A percentile compares a stretch with the other conserved stretches of the same genome.
Evolutionary conservation across 2,113 vertebrate genomes (phyloP).

Genomic region (Thryonomys swinderianus): DNA sequence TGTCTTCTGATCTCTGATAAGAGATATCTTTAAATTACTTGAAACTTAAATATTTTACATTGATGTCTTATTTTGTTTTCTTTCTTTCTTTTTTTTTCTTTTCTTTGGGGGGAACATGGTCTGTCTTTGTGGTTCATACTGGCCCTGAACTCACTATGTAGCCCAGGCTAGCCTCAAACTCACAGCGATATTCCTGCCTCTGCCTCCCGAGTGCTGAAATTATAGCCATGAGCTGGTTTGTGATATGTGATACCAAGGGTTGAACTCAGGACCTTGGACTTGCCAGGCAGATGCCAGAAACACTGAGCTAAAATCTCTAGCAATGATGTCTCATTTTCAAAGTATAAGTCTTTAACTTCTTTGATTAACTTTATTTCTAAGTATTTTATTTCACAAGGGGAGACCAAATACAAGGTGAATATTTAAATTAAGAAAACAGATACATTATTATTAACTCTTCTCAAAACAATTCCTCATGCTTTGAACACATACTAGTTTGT

Average conservation of each 20-base stretch:
- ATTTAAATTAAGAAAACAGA: neutral
- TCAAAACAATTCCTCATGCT: neutral
- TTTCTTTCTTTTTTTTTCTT: no score
- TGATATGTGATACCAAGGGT: no score
- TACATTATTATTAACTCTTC: neutral
- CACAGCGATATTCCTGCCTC: no score
- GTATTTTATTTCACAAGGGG: neutral
- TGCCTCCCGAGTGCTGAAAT: no score
- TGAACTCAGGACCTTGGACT: no score
- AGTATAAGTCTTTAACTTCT: neutral
- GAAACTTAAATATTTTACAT: neutral
- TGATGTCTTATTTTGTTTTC: neutral
- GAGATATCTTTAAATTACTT: neutral
- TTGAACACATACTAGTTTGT: neutral
- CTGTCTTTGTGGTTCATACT: no score
- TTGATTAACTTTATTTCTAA: neutral
- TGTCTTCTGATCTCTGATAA: neutral
- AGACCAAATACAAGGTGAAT: neutral
- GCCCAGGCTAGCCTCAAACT: no score
- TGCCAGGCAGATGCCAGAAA: no score
- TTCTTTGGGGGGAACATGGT: no score
- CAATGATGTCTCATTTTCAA: slow-evolving; percentile 9
- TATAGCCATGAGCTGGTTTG: no score
- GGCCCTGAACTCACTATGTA: no score
- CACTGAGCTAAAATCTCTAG: no score